Conservation (phyloP, 2,888 invertebrate species). For the Aleiodes alternator region DNA sequence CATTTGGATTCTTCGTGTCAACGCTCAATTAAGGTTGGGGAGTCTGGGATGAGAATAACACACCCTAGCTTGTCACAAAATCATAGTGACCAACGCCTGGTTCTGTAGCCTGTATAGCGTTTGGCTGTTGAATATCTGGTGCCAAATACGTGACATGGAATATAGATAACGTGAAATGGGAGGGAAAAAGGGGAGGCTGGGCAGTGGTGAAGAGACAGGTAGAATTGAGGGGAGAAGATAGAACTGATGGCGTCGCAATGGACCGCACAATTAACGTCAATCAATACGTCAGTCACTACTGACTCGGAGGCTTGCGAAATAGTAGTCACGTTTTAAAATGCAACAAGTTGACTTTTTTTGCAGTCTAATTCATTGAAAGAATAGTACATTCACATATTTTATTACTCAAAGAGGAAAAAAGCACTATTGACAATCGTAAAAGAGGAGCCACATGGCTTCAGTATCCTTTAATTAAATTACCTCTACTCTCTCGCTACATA, state of each 20-base stretch:
- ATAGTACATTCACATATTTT: conserved; percentile 13
- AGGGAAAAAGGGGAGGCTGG: not conserved
- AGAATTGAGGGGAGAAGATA: conserved; percentile 4
- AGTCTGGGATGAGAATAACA: not conserved
- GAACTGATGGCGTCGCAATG: conserved; percentile 44
- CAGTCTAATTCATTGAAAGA: conserved; percentile 38
- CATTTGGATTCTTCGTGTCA: conserved; percentile 44
- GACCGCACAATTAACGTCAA: conserved; percentile 55
- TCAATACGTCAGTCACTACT: conserved; percentile 48
- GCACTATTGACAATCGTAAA: not conserved
- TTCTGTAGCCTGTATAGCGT: conserved; percentile 16
- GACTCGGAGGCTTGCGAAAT: not conserved
- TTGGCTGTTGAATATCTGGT: conserved; percentile 42
- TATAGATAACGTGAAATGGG: not conserved
- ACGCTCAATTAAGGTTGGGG: conserved; percentile 40
- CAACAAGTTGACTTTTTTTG: conserved; percentile 46
- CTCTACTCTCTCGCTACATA: conserved; percentile 7
- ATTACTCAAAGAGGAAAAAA: conserved; percentile 7
- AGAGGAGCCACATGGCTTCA: conserved; percentile 30
- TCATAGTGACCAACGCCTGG: conserved; percentile 37
- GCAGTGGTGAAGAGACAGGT: not conserved
- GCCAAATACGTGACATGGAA: conserved; percentile 41
- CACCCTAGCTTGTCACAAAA: conserved; percentile 42
- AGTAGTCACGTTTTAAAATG: conserved; percentile 42
- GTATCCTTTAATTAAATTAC: conserved; percentile 47